phyloP scores from a whole-genome alignment of 2,113 vertebrate species.

The Ptilonorhynchus violaceus region DNA sequence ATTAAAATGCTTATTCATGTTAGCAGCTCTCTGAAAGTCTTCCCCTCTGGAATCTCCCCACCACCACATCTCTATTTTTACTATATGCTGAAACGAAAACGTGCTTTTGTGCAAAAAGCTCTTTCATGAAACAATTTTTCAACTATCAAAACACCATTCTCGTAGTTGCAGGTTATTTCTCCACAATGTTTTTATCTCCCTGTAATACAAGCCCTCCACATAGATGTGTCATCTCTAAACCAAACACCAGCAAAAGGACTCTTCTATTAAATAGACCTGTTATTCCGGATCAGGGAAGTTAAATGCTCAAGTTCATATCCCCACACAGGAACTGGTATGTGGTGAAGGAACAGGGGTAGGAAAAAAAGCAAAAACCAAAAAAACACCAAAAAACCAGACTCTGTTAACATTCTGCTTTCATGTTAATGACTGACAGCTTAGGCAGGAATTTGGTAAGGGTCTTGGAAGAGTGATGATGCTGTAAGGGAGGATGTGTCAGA shows the following conservation, averaged over 20 bases:
- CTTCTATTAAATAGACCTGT: neutral
- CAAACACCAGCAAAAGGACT: neutral
- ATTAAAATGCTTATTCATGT: neutral
- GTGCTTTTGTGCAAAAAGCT: neutral
- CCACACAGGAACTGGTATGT: neutral
- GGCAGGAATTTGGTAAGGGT: neutral
- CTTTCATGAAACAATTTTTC: neutral
- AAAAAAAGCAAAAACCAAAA: neutral
- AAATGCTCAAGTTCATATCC: neutral
- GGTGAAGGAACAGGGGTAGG: neutral
- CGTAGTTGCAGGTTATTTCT: neutral
- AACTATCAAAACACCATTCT: neutral
- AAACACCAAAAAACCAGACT: neutral
- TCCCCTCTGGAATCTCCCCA: neutral
- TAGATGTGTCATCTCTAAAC: neutral
- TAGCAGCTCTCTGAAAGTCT: neutral
- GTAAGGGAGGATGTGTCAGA: neutral
- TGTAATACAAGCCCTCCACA: neutral
- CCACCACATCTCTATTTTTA: neutral
- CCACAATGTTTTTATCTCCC: neutral
- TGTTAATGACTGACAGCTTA: neutral
- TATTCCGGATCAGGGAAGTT: neutral
- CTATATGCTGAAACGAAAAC: neutral
- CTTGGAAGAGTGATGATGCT: neutral
- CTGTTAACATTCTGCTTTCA: neutral